Base-by-base conservation (phyloP, 2,888 invertebrate genomes). In the Diarsia rubi region DNA sequence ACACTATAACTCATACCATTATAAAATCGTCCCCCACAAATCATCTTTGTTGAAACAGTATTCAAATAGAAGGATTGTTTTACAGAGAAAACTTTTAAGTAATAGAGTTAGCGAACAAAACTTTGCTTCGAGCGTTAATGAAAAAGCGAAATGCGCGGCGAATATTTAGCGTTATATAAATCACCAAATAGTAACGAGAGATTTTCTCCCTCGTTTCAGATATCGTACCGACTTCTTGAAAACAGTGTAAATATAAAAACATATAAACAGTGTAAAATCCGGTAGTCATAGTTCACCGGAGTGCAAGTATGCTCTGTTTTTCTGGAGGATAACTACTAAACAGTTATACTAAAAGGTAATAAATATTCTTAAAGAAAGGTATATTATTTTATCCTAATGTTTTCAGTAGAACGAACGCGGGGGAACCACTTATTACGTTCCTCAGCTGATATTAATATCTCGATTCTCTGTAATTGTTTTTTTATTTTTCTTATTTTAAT, bases 181-280 rank as follows among this genome's bases (percentile, higher is more conserved):
- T 59, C 64, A 65, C 44, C 75, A 68, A 76, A 72, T 81, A 85
- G 79, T 93, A 93, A 93, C 84, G 87, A 86, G 85, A 86, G 66
- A 84, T 79, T 89, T 91, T 94, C 90, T 93, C 88, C 91, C 85
- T 94, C 93, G 90, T 95, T 95, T 93, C 95, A 95, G 95, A 93
- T 94, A 90, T 83, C 86, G 81, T 89, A 88, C 83, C 47, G 82
- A 83, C 89, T 88, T 82, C 83, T 84, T 82, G 80, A 81, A 81
- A 89, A 87, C 73, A 69, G 83, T 88, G 83, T 57, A 47, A 86
- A 78, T 85, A 86, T 91, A 19, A 86, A 80, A 89, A 83, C 88
- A 37, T 57, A 77, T 71, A 63, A 68, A 47, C 75, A 79, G 81
- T 83, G 69, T 79, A 79, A 85, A 87, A 73, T 79, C 84, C 84